phyloP scores from a whole-genome alignment of 2,888 invertebrate species.

The Stomorhina lunata region DNA sequence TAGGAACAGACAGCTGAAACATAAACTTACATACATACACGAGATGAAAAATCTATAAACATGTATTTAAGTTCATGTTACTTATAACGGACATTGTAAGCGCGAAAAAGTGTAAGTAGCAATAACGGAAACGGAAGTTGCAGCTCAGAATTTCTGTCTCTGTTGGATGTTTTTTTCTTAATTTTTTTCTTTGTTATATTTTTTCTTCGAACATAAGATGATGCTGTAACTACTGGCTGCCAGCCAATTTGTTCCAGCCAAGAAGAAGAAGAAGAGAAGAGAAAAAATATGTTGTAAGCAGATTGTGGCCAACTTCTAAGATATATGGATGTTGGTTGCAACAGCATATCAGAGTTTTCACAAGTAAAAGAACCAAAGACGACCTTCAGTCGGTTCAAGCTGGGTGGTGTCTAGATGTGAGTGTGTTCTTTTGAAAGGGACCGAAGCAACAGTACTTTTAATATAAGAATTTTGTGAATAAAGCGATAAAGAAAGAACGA shows the following conservation, averaged over 20 bases:
- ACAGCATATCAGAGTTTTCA: constrained; percentile 20
- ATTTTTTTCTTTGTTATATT: not conserved
- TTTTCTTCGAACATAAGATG: not conserved
- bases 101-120: constrained; percentile 64
- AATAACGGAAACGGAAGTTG: constrained; percentile 67
- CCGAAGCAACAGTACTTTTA: constrained; percentile 47
- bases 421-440: not conserved
- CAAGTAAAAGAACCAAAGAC: constrained; percentile 43
- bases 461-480: not conserved
- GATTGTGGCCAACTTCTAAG: constrained; percentile 55
- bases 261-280: constrained; percentile 13
- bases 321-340: constrained; percentile 41
- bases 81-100: constrained; percentile 62
- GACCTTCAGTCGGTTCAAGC: constrained; percentile 60
- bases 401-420: constrained; percentile 47
- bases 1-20: constrained; percentile 27
- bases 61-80: constrained; percentile 30
- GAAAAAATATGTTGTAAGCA: constrained; percentile 58
- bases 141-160: constrained; percentile 63
- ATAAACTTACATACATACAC: not conserved
- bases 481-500: constrained; percentile 69
- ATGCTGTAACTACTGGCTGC: constrained; percentile 55
- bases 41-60: not conserved
- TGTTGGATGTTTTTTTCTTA: constrained; percentile 24
- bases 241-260: constrained; percentile 59